Conservation (phyloP, 2,113 vertebrate genomes). For the Cololabis saira region DNA sequence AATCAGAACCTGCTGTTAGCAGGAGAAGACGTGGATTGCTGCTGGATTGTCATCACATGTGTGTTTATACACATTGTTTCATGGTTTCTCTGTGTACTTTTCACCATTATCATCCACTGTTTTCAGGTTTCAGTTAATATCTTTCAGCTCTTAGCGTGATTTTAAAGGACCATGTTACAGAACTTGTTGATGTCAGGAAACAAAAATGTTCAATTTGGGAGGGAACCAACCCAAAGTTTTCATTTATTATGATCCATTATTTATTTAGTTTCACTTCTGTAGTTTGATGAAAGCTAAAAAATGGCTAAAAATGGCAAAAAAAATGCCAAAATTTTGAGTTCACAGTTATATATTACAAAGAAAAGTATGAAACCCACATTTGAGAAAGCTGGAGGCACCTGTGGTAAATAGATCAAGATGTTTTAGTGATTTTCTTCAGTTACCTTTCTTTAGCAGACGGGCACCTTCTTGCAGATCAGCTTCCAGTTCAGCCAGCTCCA, state of each 20-base stretch:
- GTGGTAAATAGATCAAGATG: too few relatives aligned
- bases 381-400: too few relatives aligned
- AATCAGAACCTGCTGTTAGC: conserved; percentile 14
- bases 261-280: too few relatives aligned
- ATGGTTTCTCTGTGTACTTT: background rate
- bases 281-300: too few relatives aligned
- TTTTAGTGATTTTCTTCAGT: background rate
- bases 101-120: background rate
- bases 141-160: conserved; percentile 16
- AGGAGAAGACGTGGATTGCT: conserved; percentile 5
- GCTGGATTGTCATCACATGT: background rate
- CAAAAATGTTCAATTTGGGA: too few relatives aligned
- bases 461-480: conserved; percentile 60
- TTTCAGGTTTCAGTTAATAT: conserved; percentile 6
- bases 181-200: background rate
- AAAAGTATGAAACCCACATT: too few relatives aligned
- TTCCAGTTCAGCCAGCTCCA: conserved; percentile 77
- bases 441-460: conserved; percentile 65
- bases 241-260: too few relatives aligned
- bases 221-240: too few relatives aligned
- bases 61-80: conserved; percentile 12
- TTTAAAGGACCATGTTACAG: background rate
- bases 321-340: too few relatives aligned
- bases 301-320: too few relatives aligned
- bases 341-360: too few relatives aligned